A percentile compares a stretch with the other conserved stretches of the same genome.
Conservation (phyloP, 2,113 vertebrate species). For the Neolamprologus cancellatus region DNA sequence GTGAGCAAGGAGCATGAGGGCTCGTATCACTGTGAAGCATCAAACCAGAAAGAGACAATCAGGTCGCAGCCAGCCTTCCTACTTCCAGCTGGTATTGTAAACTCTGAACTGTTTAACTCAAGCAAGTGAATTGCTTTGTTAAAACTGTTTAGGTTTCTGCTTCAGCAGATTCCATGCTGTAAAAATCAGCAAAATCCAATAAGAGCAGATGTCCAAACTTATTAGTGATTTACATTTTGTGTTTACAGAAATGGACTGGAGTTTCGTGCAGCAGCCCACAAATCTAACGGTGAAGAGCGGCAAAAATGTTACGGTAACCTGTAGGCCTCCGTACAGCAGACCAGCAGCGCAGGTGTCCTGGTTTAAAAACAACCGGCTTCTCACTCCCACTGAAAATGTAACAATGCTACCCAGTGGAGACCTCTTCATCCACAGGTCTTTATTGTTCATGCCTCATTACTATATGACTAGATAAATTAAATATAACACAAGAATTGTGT, state of each 20-base stretch:
- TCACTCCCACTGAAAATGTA: conserved; percentile 3
- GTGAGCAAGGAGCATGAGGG: conserved; percentile 66
- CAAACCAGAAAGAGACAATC: conserved; percentile 51
- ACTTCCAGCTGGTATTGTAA: conserved; percentile 60
- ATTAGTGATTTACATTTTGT: background rate
- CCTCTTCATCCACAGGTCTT: conserved; percentile 67
- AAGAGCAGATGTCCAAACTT: background rate
- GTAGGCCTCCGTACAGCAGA: conserved; percentile 62
- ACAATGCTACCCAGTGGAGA: conserved; percentile 54
- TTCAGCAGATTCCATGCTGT: background rate
- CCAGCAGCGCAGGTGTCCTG: conserved; percentile 64
- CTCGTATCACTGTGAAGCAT: conserved; percentile 69
- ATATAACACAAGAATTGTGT: background rate
- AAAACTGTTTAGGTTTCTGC: background rate
- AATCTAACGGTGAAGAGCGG: conserved; percentile 54
- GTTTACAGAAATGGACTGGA: conserved; percentile 69
- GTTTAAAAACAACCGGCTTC: conserved; percentile 65
- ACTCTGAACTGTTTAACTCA: background rate
- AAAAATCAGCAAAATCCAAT: background rate
- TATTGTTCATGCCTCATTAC: background rate
- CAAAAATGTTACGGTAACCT: conserved; percentile 53
- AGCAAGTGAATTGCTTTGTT: background rate
- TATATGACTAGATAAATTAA: background rate
- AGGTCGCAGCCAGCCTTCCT: conserved; percentile 62
- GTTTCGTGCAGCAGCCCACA: conserved; percentile 59